Evolutionary conservation across 1,140 invertebrate species (phyloP).

Genomic region (Eriocheir sinensis): DNA sequence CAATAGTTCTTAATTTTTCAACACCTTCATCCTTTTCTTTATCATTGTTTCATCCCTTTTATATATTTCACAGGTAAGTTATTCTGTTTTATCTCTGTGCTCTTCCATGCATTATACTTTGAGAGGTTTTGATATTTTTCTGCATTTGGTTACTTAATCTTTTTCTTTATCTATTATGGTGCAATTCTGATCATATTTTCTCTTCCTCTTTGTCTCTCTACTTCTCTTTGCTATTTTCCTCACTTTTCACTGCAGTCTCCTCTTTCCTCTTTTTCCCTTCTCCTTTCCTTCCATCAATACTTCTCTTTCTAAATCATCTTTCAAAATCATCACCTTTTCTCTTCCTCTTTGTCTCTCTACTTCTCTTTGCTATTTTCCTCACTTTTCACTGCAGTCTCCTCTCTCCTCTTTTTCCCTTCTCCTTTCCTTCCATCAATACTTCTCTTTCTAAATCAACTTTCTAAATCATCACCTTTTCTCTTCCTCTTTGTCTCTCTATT

Average conservation of each 20-base stretch:
- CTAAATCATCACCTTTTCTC: no score
- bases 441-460: no score
- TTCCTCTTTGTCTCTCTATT: no score
- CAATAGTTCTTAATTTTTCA: background rate
- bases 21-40: background rate
- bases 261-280: no score
- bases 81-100: background rate
- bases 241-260: background rate
- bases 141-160: background rate
- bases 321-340: no score
- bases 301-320: no score
- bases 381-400: background rate
- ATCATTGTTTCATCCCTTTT: background rate
- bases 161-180: background rate
- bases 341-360: background rate
- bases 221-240: background rate
- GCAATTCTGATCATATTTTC: no score
- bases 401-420: no score
- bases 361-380: no score
- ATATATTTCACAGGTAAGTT: background rate
- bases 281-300: no score
- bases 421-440: no score
- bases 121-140: no score
- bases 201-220: background rate
- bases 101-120: background rate